phyloP scores from a whole-genome alignment of 2,888 invertebrate genomes.

The Eristalinus aeneus region DNA sequence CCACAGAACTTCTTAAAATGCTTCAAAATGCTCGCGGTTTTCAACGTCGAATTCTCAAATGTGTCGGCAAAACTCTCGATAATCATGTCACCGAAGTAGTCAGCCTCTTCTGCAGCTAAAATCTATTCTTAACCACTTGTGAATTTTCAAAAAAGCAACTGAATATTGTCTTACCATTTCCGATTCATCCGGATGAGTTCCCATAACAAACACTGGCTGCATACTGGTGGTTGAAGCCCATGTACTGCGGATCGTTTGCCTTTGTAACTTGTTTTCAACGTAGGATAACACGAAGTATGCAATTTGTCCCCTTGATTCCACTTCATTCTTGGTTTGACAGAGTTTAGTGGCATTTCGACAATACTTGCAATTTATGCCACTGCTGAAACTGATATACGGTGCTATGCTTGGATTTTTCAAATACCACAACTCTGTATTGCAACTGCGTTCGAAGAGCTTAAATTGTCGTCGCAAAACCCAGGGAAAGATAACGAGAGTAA shows the following conservation, averaged over 20 bases:
- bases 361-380: constrained; percentile 4
- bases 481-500: not conserved
- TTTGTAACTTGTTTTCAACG: not conserved
- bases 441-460: constrained; percentile 12
- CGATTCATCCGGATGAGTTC: not conserved
- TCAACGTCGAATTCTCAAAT: constrained; percentile 15
- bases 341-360: constrained; percentile 19
- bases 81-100: not conserved
- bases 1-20: constrained; percentile 17
- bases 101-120: constrained; percentile 4
- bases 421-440: constrained; percentile 21
- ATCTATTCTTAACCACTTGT: not conserved
- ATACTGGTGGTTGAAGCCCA: not conserved
- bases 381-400: not conserved
- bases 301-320: not conserved
- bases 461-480: not conserved
- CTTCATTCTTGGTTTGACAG: not conserved
- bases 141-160: not conserved
- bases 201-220: constrained; percentile 28
- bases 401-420: not conserved
- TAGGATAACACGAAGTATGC: constrained; percentile 9
- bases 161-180: constrained; percentile 4
- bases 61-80: constrained; percentile 18
- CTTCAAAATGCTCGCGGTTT: constrained; percentile 5
- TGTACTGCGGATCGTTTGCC: constrained; percentile 4